phyloP scores from a whole-genome alignment of 2,888 invertebrate species.

The Dryobotodes eremita region DNA sequence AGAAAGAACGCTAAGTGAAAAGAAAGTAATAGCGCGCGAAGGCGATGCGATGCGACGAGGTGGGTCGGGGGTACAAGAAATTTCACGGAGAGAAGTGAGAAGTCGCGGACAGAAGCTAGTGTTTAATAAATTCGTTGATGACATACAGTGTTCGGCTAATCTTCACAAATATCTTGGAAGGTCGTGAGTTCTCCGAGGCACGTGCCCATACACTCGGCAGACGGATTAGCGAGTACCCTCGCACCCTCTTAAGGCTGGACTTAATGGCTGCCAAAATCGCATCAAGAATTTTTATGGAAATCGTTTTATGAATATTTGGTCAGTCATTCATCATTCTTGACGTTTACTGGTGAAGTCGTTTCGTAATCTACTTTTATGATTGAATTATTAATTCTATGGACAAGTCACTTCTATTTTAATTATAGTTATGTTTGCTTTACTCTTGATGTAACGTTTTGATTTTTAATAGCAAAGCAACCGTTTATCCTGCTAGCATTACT shows the following conservation, averaged over 20 bases:
- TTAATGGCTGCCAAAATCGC: constrained; percentile 63
- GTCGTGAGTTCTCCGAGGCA: constrained; percentile 42
- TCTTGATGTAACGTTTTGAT: constrained; percentile 7
- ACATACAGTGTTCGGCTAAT: constrained; percentile 52
- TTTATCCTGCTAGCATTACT: constrained; percentile 27
- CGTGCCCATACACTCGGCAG: constrained; percentile 65
- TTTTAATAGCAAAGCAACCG: constrained; percentile 17
- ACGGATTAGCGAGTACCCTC: constrained; percentile 66
- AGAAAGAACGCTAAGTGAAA: no score
- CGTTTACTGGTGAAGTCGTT: constrained; percentile 35
- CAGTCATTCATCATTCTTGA: constrained; percentile 55
- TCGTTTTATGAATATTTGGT: constrained; percentile 57
- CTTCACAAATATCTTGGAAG: constrained; percentile 53
- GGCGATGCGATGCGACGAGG: no score
- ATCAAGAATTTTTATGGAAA: constrained; percentile 62
- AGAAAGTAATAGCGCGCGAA: no score
- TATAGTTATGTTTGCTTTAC: constrained; percentile 11
- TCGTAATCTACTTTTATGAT: constrained; percentile 23
- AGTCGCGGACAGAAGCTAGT: no score
- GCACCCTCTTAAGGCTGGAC: constrained; percentile 39
- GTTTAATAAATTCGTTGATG: constrained; percentile 73
- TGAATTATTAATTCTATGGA: constrained; percentile 41
- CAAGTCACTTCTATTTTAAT: constrained; percentile 20
- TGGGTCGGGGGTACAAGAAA: no score
- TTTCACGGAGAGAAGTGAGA: no score